These are phyloP conservation scores for Pseudopipra pipra DNA, from an alignment of 2,113 vertebrate genomes.

Conservation along the genomic window DNA sequence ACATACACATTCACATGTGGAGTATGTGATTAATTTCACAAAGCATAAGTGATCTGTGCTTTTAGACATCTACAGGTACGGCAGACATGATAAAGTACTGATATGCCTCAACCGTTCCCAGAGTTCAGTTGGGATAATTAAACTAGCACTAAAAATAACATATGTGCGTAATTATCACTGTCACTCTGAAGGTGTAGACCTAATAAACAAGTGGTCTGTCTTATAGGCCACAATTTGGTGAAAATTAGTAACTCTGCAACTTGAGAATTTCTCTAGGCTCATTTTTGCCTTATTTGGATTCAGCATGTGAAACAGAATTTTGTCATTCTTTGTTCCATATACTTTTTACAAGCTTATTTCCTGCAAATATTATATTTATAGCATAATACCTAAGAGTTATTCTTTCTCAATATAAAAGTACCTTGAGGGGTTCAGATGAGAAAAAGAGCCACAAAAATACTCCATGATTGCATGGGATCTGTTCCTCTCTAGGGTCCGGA, in stretches of 20 bases:
- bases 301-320: not conserved
- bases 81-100: not conserved
- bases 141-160: not conserved
- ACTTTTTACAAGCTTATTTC: not conserved
- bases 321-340: not conserved
- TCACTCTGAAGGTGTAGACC: not conserved
- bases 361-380: not conserved
- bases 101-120: not conserved
- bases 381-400: not conserved
- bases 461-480: not conserved
- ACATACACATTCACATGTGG: not conserved
- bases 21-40: not conserved
- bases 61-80: not conserved
- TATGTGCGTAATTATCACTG: not conserved
- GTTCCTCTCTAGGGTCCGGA: not conserved
- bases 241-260: not conserved
- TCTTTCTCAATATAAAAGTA: not conserved
- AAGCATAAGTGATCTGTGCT: not conserved
- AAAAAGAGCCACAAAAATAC: not conserved
- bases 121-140: not conserved
- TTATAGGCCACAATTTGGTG: not conserved
- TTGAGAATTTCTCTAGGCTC: not conserved
- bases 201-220: not conserved
- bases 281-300: not conserved
- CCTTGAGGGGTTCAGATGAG: not conserved